Percentiles rank a stretch among this genome's conserved stretches.
Conservation (phyloP, 2,888 invertebrate species). For the Machimus atricapillus region DNA sequence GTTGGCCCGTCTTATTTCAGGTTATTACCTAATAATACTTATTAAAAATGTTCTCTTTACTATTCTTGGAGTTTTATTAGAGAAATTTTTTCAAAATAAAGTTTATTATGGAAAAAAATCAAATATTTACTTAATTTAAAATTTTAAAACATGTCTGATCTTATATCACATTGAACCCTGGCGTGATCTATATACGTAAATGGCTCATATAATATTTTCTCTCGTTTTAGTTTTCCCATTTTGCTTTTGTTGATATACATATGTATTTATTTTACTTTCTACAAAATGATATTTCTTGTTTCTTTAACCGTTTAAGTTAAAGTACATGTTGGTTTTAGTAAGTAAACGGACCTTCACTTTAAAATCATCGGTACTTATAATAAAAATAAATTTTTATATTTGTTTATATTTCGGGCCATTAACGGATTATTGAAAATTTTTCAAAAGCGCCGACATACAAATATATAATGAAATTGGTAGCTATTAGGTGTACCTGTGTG, state of each 20-base stretch:
- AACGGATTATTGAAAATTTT: background rate
- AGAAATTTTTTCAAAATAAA: background rate
- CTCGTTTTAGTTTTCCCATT: background rate
- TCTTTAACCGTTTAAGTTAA: no score
- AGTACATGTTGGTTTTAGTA: background rate
- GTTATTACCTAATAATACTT: background rate
- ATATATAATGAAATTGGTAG: conserved; percentile 20
- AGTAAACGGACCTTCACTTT: no score
- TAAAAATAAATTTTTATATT: background rate
- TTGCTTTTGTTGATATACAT: no score
- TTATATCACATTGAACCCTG: background rate
- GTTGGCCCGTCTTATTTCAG: background rate
- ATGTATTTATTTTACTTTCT: background rate
- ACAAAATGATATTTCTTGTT: background rate
- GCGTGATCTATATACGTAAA: background rate
- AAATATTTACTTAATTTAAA: background rate
- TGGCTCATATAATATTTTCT: background rate
- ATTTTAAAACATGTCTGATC: background rate
- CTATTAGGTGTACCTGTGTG: conserved; percentile 44
- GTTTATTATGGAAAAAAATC: background rate
- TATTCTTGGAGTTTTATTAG: background rate
- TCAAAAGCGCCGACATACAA: background rate
- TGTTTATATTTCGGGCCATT: background rate
- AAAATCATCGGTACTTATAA: background rate
- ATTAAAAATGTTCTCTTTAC: background rate